phyloP scores from a whole-genome alignment of 2,113 vertebrate species.

The Laterallus jamaicensis region DNA sequence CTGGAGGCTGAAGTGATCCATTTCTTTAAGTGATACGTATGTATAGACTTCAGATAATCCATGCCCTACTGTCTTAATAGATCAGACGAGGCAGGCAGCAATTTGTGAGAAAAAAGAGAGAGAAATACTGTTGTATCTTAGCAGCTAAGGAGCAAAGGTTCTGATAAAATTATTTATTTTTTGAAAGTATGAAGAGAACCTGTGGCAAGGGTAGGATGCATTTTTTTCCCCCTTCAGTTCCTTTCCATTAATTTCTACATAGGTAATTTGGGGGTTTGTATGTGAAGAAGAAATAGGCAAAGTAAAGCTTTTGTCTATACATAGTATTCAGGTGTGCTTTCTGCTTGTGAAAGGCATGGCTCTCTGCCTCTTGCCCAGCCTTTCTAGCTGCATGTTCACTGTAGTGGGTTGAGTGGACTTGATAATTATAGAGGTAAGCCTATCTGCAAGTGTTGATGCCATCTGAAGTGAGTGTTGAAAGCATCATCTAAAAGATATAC shows the following conservation, averaged over 20 bases:
- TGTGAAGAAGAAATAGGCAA: not conserved
- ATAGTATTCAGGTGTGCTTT: not conserved
- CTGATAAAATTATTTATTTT: not conserved
- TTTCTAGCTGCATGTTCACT: not conserved
- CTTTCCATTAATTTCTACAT: not conserved
- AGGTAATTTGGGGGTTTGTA: not conserved
- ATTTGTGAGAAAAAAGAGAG: not conserved
- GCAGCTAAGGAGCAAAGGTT: not conserved
- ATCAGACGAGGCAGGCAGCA: not conserved
- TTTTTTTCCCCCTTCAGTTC: not conserved
- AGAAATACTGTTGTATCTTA: not conserved
- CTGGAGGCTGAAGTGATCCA: not conserved
- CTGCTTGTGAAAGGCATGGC: not conserved
- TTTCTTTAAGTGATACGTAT: not conserved
- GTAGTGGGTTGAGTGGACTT: not conserved
- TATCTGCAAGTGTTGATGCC: not conserved
- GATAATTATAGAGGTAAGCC: slow-evolving; percentile 41
- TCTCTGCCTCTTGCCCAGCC: not conserved
- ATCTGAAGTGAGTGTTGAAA: slow-evolving; percentile 42
- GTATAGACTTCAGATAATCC: not conserved
- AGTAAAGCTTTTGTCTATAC: not conserved
- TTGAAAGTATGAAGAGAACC: not conserved
- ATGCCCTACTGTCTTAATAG: not conserved
- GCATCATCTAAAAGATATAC: not conserved
- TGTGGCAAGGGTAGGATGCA: not conserved